Evolutionary conservation across 2,797 vertebrate genomes (phyloP).

Genomic region (Danio jaintianensis): DNA sequence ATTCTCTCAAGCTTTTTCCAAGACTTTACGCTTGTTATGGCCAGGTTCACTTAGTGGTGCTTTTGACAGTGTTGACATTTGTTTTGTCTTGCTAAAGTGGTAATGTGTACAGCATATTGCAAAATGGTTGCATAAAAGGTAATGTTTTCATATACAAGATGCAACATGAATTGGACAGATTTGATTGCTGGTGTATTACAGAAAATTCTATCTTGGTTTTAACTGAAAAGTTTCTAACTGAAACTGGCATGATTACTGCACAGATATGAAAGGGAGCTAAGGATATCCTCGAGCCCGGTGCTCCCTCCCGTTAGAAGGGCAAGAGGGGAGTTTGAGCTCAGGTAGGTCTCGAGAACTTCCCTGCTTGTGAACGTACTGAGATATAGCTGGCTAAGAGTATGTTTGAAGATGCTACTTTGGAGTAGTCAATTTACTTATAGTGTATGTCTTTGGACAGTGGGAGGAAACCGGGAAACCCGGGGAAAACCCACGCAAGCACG

Average conservation of each 20-base stretch:
- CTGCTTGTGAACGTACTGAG: no score
- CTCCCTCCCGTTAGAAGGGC: no score
- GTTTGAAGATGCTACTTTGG: no score
- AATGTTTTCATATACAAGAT: conserved; percentile 8
- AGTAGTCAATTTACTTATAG: no score
- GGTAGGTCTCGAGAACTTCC: no score
- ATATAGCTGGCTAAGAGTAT: no score
- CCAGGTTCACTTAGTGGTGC: conserved; percentile 5
- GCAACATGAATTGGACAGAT: background rate
- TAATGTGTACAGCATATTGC: background rate
- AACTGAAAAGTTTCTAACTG: background rate
- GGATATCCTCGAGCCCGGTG: no score
- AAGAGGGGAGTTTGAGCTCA: no score
- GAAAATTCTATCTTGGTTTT: background rate
- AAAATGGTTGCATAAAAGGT: background rate
- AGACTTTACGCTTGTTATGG: background rate
- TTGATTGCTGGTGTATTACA: background rate
- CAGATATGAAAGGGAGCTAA: background rate
- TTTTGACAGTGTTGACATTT: conserved; percentile 1
- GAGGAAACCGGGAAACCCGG: no score
- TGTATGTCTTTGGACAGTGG: no score
- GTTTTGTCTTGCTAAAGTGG: background rate
- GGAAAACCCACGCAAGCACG: no score
- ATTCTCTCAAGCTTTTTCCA: background rate
- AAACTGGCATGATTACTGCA: background rate